Conservation (phyloP, 2,888 invertebrate genomes). For the Scotopteryx bipunctaria region DNA sequence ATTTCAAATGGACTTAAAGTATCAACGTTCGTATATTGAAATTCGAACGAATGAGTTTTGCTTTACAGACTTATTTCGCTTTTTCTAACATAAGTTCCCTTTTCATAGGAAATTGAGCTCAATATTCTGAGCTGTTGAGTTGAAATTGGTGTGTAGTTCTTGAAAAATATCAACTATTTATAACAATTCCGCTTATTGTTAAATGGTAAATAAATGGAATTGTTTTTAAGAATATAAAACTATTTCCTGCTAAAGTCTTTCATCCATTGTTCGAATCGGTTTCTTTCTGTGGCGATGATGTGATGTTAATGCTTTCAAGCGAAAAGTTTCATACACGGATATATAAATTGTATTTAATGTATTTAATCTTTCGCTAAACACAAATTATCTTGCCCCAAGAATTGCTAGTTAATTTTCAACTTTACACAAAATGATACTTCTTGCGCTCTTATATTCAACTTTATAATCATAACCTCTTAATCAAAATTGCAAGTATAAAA, state of each 20-base stretch:
- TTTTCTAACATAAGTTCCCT: constrained; percentile 28
- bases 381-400: too few relatives aligned
- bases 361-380: too few relatives aligned
- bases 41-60: constrained; percentile 64
- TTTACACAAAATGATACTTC: too few relatives aligned
- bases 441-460: constrained; percentile 4
- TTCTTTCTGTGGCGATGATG: constrained; percentile 67
- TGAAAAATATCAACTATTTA: constrained; percentile 56
- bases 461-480: constrained; percentile 11
- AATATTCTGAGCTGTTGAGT: constrained; percentile 34
- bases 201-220: too few relatives aligned
- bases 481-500: constrained; percentile 44
- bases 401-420: too few relatives aligned
- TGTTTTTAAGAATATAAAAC: constrained; percentile 73
- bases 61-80: constrained; percentile 62
- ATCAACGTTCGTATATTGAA: constrained; percentile 61
- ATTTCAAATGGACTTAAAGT: constrained; percentile 66
- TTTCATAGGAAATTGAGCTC: constrained; percentile 38
- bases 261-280: constrained; percentile 63
- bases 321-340: constrained; percentile 33
- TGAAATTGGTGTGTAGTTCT: constrained; percentile 32
- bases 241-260: constrained; percentile 78
- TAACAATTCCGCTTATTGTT: too few relatives aligned
- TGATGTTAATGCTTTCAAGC: constrained; percentile 54
- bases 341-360: too few relatives aligned